Evolutionary conservation across 2,888 invertebrate genomes (phyloP).

Genomic region (Ashinkailepas kermadecensis): DNA sequence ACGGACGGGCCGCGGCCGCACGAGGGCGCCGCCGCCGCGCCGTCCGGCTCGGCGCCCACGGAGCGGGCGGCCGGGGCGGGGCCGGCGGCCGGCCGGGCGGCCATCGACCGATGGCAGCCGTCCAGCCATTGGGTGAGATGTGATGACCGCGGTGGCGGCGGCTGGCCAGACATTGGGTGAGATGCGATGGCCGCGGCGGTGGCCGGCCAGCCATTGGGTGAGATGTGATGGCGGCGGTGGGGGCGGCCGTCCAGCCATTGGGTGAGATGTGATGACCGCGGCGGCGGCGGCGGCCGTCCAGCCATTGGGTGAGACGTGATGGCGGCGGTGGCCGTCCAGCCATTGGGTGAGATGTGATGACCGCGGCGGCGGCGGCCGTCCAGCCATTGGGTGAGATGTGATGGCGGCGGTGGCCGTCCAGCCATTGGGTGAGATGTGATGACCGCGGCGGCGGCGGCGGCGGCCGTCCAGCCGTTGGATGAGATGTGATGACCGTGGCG

Average conservation of each 20-base stretch:
- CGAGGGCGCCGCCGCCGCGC: neutral
- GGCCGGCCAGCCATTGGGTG: slow-evolving; percentile 86
- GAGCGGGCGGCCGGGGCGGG: slow-evolving; percentile 14
- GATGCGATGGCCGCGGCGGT: no score
- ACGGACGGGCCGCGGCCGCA: neutral
- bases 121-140: slow-evolving; percentile 69
- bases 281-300: no score
- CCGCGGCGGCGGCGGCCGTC: no score
- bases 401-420: no score
- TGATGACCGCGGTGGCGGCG: no score
- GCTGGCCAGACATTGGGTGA: no score
- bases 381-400: no score
- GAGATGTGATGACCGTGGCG: no score
- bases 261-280: slow-evolving; percentile 40
- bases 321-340: no score
- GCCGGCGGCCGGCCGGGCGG: neutral
- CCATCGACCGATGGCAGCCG: slow-evolving; percentile 62
- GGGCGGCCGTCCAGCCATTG: slow-evolving; percentile 91
- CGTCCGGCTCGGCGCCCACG: neutral
- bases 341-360: slow-evolving; percentile 58
- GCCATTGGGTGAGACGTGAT: no score
- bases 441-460: slow-evolving; percentile 45
- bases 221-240: no score
- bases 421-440: slow-evolving; percentile 61
- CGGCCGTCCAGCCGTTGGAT: slow-evolving; percentile 87